These are phyloP conservation scores for Polyploca ridens DNA, from an alignment of 2,888 invertebrate species.

Conservation along the genomic window DNA sequence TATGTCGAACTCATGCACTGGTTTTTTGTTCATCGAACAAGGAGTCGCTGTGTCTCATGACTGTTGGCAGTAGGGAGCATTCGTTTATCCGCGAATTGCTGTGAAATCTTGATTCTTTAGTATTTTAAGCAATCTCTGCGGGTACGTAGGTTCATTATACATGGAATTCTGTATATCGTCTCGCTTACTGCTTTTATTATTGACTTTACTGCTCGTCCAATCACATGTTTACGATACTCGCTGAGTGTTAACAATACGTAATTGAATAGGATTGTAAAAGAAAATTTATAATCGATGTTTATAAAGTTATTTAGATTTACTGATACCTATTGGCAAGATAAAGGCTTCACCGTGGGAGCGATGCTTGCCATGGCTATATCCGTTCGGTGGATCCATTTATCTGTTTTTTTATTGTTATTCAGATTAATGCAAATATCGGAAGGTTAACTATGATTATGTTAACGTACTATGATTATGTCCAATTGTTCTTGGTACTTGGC, in stretches of 20 bases:
- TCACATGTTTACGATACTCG: conserved; percentile 3
- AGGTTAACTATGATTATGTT: conserved; percentile 34
- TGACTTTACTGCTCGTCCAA: conserved; percentile 26
- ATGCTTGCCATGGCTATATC: conserved; percentile 48
- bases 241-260: conserved; percentile 21
- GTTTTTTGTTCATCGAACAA: conserved; percentile 5
- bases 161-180: conserved; percentile 17
- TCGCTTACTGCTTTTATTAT: conserved; percentile 30
- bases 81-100: conserved; percentile 57
- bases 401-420: conserved; percentile 36
- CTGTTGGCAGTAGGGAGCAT: conserved; percentile 52
- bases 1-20: too few relatives aligned
- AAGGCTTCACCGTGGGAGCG: conserved; percentile 50
- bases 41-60: conserved; percentile 35
- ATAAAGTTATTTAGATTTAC: conserved; percentile 36
- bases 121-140: conserved; percentile 36
- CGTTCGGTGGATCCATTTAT: conserved; percentile 38
- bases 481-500: too few relatives aligned
- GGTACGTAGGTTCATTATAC: conserved; percentile 23
- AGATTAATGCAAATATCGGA: conserved; percentile 43
- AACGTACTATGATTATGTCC: not conserved
- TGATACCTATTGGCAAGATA: conserved; percentile 32
- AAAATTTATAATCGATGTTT: conserved; percentile 5
- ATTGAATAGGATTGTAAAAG: conserved; percentile 17
- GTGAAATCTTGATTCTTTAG: conserved; percentile 47